Evolutionary conservation across 2,888 invertebrate species (phyloP).

Genomic region (Malthinus seriepunctatus): DNA sequence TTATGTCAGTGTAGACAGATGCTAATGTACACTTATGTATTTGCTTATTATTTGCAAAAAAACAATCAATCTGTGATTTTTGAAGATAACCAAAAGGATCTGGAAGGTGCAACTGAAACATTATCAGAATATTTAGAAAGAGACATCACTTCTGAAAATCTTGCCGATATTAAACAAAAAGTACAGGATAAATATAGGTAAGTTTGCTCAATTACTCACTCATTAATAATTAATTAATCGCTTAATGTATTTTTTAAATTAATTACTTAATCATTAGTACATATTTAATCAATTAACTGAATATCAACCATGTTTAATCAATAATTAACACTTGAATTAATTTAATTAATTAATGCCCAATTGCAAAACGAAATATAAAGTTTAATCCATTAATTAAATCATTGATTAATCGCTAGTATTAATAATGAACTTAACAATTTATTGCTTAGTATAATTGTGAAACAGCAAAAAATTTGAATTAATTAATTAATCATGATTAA

Average conservation of each 20-base stretch:
- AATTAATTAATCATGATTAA: no score
- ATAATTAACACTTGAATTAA: no score
- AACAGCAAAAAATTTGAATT: no score
- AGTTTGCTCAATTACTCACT: slow-evolving; percentile 31
- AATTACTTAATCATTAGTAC: not conserved
- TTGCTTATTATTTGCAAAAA: slow-evolving; percentile 97
- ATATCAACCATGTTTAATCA: no score
- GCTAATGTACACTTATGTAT: slow-evolving; percentile 98
- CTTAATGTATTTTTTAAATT: not conserved
- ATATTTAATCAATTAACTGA: slow-evolving; percentile 12
- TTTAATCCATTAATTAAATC: no score
- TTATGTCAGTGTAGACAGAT: slow-evolving; percentile 97
- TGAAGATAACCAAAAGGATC: slow-evolving; percentile 97
- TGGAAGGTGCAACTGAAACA: slow-evolving; percentile 96
- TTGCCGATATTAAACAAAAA: slow-evolving; percentile 97
- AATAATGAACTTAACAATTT: no score
- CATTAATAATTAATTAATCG: not conserved
- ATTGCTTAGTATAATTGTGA: no score
- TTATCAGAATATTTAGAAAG: slow-evolving; percentile 97
- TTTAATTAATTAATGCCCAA: no score
- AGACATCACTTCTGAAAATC: slow-evolving; percentile 96
- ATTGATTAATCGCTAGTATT: no score
- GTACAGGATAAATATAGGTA: slow-evolving; percentile 97
- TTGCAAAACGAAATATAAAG: no score
- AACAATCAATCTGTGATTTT: slow-evolving; percentile 99